Conservation (phyloP, 2,113 vertebrate species). For the Hydropotes inermis region DNA sequence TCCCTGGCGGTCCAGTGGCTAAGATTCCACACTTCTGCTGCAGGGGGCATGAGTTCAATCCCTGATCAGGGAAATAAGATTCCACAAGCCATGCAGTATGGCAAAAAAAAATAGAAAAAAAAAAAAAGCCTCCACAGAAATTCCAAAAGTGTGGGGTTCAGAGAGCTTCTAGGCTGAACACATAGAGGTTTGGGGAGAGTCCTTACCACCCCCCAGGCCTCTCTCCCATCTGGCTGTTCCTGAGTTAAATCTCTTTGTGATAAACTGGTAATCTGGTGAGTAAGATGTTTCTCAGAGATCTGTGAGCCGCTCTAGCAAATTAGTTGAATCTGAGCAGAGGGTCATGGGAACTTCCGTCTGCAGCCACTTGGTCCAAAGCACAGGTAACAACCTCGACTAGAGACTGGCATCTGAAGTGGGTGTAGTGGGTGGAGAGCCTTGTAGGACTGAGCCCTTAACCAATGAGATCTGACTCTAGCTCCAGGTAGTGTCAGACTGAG, state of each 20-base stretch:
- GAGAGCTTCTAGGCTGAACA: not conserved
- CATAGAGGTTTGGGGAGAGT: not conserved
- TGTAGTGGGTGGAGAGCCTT: not conserved
- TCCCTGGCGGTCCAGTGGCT: not conserved
- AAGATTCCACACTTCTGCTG: not conserved
- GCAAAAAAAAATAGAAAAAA: not conserved
- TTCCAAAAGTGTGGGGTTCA: not conserved
- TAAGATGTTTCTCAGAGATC: not conserved
- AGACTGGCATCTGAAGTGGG: accelerated
- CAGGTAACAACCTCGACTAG: not conserved
- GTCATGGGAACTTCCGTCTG: no score
- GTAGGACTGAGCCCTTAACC: not conserved
- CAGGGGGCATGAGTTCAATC: not conserved
- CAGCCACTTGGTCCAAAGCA: not conserved
- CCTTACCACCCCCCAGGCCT: not conserved
- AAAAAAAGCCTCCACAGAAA: not conserved
- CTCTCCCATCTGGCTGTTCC: not conserved
- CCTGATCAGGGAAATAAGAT: not conserved
- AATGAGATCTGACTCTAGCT: not conserved
- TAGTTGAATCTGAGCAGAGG: not conserved
- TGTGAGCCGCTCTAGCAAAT: not conserved
- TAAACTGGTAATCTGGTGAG: not conserved
- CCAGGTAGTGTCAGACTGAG: not conserved
- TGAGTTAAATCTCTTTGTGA: not conserved
- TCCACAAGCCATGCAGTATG: not conserved